Evolutionary conservation across 1,140 invertebrate species (phyloP), one percentile per base, ranked within the genome.

Genomic region (Lordiphosa mommai): DNA sequence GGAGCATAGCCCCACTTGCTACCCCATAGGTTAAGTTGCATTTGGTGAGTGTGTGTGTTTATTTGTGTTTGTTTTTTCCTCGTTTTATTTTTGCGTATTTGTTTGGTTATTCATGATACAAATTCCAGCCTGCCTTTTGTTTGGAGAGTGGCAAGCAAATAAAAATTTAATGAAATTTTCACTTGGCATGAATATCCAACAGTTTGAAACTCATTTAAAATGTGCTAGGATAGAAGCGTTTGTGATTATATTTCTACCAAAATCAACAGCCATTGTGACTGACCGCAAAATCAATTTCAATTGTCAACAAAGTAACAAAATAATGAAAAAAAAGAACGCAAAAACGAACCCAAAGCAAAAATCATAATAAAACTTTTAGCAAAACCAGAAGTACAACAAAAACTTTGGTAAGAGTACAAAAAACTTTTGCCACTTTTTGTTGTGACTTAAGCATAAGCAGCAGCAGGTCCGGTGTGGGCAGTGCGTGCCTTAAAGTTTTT

Each of bases 221-320:
- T 67, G 67, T 51, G 58, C 30, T 50, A 37, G 16, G 41, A 59
- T 56, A 34, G 38, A 47, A 66, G 55, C 64, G 50, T 1, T 2
- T 71, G 61, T 82, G 74, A 80, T 74, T 82, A 82, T 82, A 52
- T 76, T 57, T 61, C 64, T 57, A 38, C 51, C 58, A 80, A 69
- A 80, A 79, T 80, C 74, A 73, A 80, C 74, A 74, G 36, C 53
- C 57, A 74, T 74, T 74, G 71, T 73, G 72, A 55, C 27, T 52
- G 73, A 82, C 76, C 76, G 44, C 76, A 82, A 82, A 82, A 82
- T 82, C 77, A 84, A 82, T 84, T 82, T 82, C 76, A 77, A 82
- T 82, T 82, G 77, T 82, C 76, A 82, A 82, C 76, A 82, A 82
- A 82, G 72, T 82, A 34, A 55, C 43, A 76, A 61, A 61, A 72